Conservation (phyloP, 2,888 invertebrate species). For the Arenicola marina region DNA sequence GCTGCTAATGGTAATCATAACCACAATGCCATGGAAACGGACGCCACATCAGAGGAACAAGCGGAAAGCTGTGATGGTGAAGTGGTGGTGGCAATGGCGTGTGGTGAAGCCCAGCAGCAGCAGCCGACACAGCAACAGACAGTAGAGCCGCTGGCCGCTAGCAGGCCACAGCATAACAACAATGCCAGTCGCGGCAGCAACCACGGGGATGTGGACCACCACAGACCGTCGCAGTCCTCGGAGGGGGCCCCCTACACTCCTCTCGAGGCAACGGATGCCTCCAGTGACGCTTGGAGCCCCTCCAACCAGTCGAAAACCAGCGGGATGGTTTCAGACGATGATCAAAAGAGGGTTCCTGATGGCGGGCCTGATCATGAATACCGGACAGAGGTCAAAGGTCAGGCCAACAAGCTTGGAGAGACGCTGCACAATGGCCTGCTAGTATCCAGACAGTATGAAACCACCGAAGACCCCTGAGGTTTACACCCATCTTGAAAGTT, state of each 20-base stretch:
- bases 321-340: neutral
- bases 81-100: neutral
- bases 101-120: neutral
- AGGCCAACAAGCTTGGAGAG: neutral
- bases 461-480: no score
- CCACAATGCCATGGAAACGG: neutral
- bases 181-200: no score
- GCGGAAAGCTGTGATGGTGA: neutral
- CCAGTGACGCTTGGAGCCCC: slow-evolving; percentile 6
- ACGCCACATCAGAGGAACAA: neutral
- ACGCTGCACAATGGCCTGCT: neutral
- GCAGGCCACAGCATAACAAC: neutral
- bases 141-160: neutral
- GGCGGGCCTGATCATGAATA: neutral
- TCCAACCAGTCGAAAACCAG: neutral
- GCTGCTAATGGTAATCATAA: neutral
- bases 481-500: no score
- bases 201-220: no score
- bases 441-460: neutral
- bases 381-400: neutral
- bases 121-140: neutral
- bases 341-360: neutral
- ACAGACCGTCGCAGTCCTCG: neutral
- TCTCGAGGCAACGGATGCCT: neutral
- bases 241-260: neutral